Evolutionary conservation across 2,797 vertebrate species (phyloP), one percentile per base, ranked within the genome.

Genomic region (Paedocypris micromegethes): DNA sequence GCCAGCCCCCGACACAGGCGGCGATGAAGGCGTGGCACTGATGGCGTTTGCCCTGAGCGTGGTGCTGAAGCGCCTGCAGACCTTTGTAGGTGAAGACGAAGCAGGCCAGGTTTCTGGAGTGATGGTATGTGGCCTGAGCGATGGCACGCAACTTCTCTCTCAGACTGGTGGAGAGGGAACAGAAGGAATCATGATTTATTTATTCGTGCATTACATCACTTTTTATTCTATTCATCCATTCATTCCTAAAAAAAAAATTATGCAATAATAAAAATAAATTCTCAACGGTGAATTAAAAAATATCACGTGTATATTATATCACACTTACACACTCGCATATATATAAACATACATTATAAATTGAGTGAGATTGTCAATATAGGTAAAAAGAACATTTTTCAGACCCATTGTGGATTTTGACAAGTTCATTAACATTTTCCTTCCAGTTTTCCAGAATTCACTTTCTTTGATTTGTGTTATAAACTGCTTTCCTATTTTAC

Each of bases 31-130:
- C 89, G 70, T 98, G 96, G 8, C 89, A 85, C 9, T 92, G 95
- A 49, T 89, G 75, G 74, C 79, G 91, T 70, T 92, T 87, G 0
- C 94, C 93, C 75, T 94, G 94, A n/a, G 92, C 51, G 9, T 4
- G 83, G 72, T 91, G 82, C 83, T 96, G 95, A 9, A 92, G 49
- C 0, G 86, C 86, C 62, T 92, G 89, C 44, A 98, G 84, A 2
- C 92, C 90, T 82, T 98, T 99, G 83, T 98, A 99, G 2, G 88
- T 88, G 74, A 95, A 93, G 72, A 97, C 95, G 48, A 99, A 99
- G 79, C 56, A 92, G 0, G 95, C 94, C 83, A 99, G 80, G 79
- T 94, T 97, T 80, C 91, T 81, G 49, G 97, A 96, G 71, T 99
- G 97, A 0, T 85, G 89, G 74, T 93, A 97, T 0, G 95, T 98